Conservation (phyloP, 2,113 vertebrate genomes). For the Pedetes capensis region DNA sequence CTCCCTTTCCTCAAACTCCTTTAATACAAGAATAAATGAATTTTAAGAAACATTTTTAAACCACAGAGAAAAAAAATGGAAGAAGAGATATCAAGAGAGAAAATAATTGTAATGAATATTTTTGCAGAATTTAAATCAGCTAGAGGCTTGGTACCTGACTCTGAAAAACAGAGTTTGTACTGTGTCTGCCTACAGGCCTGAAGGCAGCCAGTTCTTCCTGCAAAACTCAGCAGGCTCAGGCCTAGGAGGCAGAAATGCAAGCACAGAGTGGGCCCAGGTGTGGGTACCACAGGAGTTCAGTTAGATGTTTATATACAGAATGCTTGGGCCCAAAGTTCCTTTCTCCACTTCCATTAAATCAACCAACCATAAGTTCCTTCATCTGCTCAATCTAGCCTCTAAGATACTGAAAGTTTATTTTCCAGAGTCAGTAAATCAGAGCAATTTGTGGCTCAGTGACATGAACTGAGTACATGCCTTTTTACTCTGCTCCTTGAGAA, state of each 20-base stretch:
- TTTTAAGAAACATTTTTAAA: not conserved
- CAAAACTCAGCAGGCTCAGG: not conserved
- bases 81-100: not conserved
- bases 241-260: not conserved
- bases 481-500: not conserved
- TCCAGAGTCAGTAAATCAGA: constrained; percentile 8
- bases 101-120: not conserved
- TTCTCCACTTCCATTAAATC: not conserved
- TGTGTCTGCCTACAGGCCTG: not conserved
- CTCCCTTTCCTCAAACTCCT: not conserved
- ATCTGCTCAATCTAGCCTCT: not conserved
- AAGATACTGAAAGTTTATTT: not conserved
- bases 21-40: not conserved
- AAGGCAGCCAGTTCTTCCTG: not conserved
- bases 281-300: not conserved
- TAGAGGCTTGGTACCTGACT: not conserved
- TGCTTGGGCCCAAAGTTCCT: not conserved
- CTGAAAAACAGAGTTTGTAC: not conserved
- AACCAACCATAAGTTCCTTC: not conserved
- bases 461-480: not conserved
- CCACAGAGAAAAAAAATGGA: not conserved
- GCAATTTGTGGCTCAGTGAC: not conserved
- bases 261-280: not conserved
- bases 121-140: not conserved
- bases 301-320: not conserved